Evolutionary conservation across 2,113 vertebrate genomes (phyloP), one percentile per base, ranked within the genome.

Genomic region (Anolis carolinensis): DNA sequence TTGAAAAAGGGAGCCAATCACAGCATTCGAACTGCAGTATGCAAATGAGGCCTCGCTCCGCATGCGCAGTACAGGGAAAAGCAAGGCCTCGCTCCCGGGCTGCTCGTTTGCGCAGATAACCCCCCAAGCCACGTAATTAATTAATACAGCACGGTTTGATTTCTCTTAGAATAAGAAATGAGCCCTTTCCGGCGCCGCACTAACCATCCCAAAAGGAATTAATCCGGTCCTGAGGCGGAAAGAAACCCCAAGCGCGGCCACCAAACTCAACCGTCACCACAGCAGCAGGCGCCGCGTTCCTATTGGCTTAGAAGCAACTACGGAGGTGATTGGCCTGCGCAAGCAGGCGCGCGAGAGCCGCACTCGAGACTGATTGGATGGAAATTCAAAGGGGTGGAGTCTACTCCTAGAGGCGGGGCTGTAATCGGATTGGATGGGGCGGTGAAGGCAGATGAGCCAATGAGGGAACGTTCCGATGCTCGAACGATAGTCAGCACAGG

Each of bases 401-500:
- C 4, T 8, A 9, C 2, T 0, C 0, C 0, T 0, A 0, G 0
- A 2, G 13, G 73, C 82, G 3, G 18, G 79, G 0, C 27, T 27
- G 7, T 27, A 10, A 62, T 1, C 74, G 13, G 71, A 92, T 93
- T 95, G 91, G 94, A 0, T 34, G 2, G 0, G 4, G 23, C 6
- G 0, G 5, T 0, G 0, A 34, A 3, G 7, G 2, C 0, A 0
- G 0, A 23, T 0, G 3, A 68, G 0, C 94, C 94, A 94, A 95
- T 95, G 73, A 77, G 55, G 3, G 76, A 20, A 18, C 4, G 34
- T 18, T 0, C 30, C 0, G 2, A 0, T 25, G 2, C 93, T 95
- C 86, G 92, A 89, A 92, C 79, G 92, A 95, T 94, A 55, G 83
- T 95, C 92, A 65, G 93, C 86, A 7, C 0, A 0, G 4, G 55